Conservation (phyloP, 2,113 vertebrate genomes). For the Chinchilla lanigera region DNA sequence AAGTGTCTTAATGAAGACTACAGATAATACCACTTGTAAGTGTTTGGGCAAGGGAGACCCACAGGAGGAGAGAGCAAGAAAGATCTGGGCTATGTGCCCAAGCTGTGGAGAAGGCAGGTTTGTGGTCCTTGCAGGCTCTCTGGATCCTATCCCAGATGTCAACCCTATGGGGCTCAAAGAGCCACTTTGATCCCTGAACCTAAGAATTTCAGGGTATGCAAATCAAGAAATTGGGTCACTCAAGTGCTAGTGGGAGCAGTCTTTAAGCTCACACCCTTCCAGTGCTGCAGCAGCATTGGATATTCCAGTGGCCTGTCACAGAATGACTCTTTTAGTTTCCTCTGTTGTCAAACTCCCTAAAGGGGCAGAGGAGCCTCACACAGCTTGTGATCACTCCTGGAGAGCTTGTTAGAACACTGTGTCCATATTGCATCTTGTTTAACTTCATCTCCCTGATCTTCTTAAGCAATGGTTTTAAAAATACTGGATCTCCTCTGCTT, state of each 20-base stretch:
- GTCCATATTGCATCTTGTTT: neutral
- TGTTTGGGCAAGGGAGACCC: neutral
- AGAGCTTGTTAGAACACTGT: neutral
- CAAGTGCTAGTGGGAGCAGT: neutral
- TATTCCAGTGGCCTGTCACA: fast-evolving
- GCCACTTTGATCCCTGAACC: neutral
- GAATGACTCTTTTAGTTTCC: neutral
- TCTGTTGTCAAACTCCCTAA: neutral
- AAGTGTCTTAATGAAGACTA: neutral
- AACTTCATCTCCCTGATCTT: neutral
- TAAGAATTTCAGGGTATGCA: neutral
- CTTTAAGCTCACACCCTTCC: neutral
- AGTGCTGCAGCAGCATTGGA: neutral
- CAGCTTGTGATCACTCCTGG: neutral
- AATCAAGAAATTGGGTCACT: neutral
- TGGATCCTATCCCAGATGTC: neutral
- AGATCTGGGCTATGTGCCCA: neutral
- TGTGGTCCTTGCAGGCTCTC: neutral
- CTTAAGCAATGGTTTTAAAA: neutral
- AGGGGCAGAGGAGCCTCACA: neutral
- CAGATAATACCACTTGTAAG: neutral
- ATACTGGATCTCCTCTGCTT: neutral
- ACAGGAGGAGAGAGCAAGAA: neutral
- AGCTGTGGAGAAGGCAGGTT: neutral
- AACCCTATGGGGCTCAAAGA: neutral